phyloP scores from a whole-genome alignment of 2,113 vertebrate species.

The Aix galericulata region DNA sequence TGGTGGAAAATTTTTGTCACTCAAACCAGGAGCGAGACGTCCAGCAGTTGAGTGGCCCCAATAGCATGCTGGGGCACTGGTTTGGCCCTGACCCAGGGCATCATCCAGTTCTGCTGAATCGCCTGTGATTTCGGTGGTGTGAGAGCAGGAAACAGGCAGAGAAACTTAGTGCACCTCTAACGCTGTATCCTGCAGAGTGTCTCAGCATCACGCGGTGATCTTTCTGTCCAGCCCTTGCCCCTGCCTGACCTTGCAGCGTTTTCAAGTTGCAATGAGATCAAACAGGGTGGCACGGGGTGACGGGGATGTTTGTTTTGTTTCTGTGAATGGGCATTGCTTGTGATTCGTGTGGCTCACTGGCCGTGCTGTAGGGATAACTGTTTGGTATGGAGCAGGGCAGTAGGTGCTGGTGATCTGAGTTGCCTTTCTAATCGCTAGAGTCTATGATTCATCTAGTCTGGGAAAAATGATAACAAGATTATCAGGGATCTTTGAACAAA shows the following conservation, averaged over 20 bases:
- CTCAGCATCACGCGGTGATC: neutral
- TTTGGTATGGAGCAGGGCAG: neutral
- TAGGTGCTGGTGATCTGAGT: constrained; percentile 2
- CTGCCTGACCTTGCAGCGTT: neutral
- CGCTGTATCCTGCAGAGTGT: neutral
- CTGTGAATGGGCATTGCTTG: neutral
- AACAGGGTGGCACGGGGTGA: constrained; percentile 38
- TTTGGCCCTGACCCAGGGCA: neutral
- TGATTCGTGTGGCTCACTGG: neutral
- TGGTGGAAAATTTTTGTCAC: constrained; percentile 35
- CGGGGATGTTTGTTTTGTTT: constrained; percentile 20
- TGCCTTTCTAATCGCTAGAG: neutral
- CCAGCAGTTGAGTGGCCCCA: rapidly evolving
- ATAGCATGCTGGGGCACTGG: neutral
- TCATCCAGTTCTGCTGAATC: neutral
- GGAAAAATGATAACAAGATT: neutral
- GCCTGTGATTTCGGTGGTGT: neutral
- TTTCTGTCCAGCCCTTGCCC: constrained; percentile 10
- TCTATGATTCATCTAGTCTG: constrained; percentile 27
- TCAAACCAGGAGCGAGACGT: neutral
- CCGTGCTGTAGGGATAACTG: neutral
- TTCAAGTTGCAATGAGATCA: constrained; percentile 52
- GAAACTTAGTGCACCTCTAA: neutral
- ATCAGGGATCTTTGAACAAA: constrained; percentile 8
- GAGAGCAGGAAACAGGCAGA: constrained; percentile 14